Percentiles rank a stretch among this genome's conserved stretches.
phyloP scores from a whole-genome alignment of 2,888 invertebrate species.

The Leucoma salicis region DNA sequence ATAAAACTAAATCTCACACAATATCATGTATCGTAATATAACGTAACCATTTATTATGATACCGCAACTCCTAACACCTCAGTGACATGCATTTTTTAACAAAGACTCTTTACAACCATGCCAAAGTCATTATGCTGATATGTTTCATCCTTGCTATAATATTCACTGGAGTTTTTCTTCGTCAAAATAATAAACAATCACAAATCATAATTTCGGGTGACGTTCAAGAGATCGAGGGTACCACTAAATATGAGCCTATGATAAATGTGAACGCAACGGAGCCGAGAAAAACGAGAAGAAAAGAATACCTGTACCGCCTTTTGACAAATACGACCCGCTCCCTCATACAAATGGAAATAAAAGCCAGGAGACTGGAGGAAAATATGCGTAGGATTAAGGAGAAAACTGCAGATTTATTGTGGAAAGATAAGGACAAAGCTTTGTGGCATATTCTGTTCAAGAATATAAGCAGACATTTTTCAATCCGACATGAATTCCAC shows the following conservation, averaged over 20 bases:
- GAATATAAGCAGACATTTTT: slow-evolving; percentile 78
- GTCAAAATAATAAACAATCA: slow-evolving; percentile 52
- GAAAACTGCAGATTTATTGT: slow-evolving; percentile 80
- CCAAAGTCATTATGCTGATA: slow-evolving; percentile 64
- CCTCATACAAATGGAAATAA: slow-evolving; percentile 82
- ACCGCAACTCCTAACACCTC: slow-evolving; percentile 29
- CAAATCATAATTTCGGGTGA: slow-evolving; percentile 40
- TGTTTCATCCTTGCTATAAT: slow-evolving; percentile 59
- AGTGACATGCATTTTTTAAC: slow-evolving; percentile 73
- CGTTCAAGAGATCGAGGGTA: slow-evolving; percentile 46
- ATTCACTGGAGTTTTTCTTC: slow-evolving; percentile 60
- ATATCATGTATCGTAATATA: slow-evolving; percentile 52
- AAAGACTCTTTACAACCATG: slow-evolving; percentile 64
- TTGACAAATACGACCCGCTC: slow-evolving; percentile 81
- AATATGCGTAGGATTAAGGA: slow-evolving; percentile 82
- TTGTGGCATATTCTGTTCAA: slow-evolving; percentile 80
- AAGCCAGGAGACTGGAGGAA: slow-evolving; percentile 80
- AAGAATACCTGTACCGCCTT: slow-evolving; percentile 79
- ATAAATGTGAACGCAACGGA: slow-evolving; percentile 64
- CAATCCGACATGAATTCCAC: slow-evolving; percentile 77
- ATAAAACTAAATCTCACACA: slow-evolving; percentile 31
- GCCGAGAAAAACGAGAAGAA: slow-evolving; percentile 66
- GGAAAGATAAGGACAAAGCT: slow-evolving; percentile 80
- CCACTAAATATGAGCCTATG: slow-evolving; percentile 57
- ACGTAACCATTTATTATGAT: slow-evolving; percentile 45